Base-by-base conservation (phyloP, 2,113 vertebrate species). In the Myiagra hebetior region DNA sequence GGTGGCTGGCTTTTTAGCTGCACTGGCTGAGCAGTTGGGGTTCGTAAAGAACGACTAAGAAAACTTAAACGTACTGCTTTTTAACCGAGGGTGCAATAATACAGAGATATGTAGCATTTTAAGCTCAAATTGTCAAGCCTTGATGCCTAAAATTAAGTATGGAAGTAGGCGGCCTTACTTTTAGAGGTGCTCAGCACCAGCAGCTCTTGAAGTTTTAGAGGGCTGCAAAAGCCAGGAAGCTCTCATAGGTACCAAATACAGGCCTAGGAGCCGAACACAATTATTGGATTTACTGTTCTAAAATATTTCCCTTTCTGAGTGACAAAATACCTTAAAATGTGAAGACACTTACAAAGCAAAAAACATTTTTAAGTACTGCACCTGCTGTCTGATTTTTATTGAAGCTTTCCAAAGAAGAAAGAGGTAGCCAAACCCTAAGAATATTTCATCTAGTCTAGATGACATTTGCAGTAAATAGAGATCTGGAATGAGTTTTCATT, bases 1-100 rank as follows among this genome's bases (percentile, higher is more conserved):
- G 98, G 98, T 98, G 98, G 98, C 98, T 98, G 98, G 99, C 99
- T 99, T 98, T 92, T 97, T 98, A 98, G 98, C 98, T 98, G 98
- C 97, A 95, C 98, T 98, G 97, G 98, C 98, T 98, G 97, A 98
- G 97, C 98, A 97, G 96, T 97, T 94, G 89, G 95, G 96, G 70
- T 96, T 94, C 35, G 0, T 69, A 69, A 92, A 89, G 96, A 93
- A 97, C 94, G 50, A 94, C 97, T 98, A 97, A 97, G 97, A 97
- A 90, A 91, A 98, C 97, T 95, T 97, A 83, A 98, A 96, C 89
- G 67, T 97, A 55, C 93, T 95, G 98, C 98, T 98, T 98, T 97
- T 98, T 98, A 98, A 98, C 98, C 97, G 1, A 77, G 96, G 97
- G 91, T 95, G 98, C 98, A 90, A 90, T 96, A 91, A 94, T 96